These are phyloP conservation scores for Mesaphorura yosii DNA, from an alignment of 1,140 invertebrate genomes.

Conservation along the genomic window DNA sequence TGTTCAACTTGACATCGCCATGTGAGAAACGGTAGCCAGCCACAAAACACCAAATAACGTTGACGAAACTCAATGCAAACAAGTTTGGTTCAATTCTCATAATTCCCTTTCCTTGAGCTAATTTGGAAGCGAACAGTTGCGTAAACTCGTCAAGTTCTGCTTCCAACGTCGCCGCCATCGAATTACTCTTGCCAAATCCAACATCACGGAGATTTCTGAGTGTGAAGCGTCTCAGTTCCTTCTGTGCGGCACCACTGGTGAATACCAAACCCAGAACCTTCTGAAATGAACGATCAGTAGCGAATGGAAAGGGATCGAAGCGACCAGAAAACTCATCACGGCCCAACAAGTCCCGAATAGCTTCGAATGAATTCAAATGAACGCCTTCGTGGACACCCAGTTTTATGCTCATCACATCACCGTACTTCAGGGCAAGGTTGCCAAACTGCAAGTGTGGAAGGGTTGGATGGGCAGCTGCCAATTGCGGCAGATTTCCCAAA, in stretches of 20 bases:
- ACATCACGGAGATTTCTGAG: conserved; percentile 9
- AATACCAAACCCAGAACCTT: conserved; percentile 10
- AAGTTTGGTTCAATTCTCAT: conserved; percentile 1
- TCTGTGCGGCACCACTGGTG: conserved; percentile 11
- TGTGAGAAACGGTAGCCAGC: conserved; percentile 52
- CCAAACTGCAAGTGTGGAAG: not conserved
- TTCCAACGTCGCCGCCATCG: conserved; percentile 7
- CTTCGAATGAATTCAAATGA: not conserved
- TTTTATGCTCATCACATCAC: not conserved
- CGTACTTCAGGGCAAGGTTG: not conserved
- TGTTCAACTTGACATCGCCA: conserved; percentile 28
- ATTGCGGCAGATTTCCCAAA: not conserved
- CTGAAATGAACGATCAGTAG: not conserved
- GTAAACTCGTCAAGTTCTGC: conserved; percentile 8
- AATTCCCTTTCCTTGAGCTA: not conserved
- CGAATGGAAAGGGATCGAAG: not conserved
- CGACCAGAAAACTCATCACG: not conserved
- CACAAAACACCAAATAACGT: conserved; percentile 70
- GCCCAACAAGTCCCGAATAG: not conserved
- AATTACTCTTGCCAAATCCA: conserved; percentile 33
- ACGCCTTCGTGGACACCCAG: not conserved
- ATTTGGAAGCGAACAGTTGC: not conserved
- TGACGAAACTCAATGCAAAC: conserved; percentile 3
- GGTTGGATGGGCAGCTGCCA: not conserved
- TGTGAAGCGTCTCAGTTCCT: conserved; percentile 14